Percentiles rank a stretch among this genome's conserved stretches.
phyloP scores from a whole-genome alignment of 2,888 invertebrate genomes.

The Copidosoma aretas region DNA sequence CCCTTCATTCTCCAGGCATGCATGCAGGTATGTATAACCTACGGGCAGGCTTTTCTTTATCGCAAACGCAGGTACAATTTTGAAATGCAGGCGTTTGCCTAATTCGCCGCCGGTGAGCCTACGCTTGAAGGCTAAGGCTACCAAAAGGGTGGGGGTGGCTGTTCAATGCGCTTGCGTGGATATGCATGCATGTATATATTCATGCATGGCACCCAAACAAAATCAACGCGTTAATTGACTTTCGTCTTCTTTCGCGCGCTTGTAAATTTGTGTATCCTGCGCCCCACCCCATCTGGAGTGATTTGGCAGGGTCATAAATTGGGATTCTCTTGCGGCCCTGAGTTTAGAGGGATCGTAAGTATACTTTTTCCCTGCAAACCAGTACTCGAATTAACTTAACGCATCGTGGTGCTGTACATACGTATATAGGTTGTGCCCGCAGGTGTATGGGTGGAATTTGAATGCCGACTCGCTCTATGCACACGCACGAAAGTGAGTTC shows the following conservation, averaged over 20 bases:
- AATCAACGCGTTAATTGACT: neutral
- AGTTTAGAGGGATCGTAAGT: no score
- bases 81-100: conserved; percentile 8
- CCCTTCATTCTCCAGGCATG: neutral
- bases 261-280: no score
- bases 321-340: no score
- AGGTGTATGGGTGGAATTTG: no score
- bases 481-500: neutral
- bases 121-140: no score
- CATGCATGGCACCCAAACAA: neutral
- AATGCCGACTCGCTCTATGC: neutral
- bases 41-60: neutral
- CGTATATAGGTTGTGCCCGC: no score
- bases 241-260: neutral
- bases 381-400: no score
- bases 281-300: no score
- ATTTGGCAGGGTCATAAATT: no score
- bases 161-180: neutral
- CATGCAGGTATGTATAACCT: neutral
- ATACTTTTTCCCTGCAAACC: no score
- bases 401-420: no score
- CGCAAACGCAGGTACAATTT: conserved; percentile 4
- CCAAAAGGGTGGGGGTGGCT: neutral
- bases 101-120: neutral
- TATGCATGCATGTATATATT: neutral